These are phyloP conservation scores for Thereuonema tuberculata DNA, from an alignment of 1,140 invertebrate genomes.

Conservation along the genomic window DNA sequence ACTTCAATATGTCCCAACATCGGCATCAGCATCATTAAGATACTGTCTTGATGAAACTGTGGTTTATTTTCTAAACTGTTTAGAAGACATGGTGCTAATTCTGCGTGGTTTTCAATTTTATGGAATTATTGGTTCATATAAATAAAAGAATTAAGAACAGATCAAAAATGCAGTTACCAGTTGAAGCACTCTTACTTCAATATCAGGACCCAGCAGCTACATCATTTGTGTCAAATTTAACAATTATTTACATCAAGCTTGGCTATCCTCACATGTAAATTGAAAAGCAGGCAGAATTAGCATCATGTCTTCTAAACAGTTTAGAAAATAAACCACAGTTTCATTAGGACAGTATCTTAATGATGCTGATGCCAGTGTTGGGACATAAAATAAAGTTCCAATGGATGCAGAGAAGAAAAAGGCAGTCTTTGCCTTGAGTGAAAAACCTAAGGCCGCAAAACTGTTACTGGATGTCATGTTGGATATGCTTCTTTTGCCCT, in stretches of 20 bases:
- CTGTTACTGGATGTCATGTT: too few relatives aligned
- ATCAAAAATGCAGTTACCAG: constrained; percentile 65
- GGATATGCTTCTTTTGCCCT: too few relatives aligned
- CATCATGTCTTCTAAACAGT: constrained; percentile 59
- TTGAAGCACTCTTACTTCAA: constrained; percentile 69
- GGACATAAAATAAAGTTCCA: too few relatives aligned
- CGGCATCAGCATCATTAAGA: too few relatives aligned
- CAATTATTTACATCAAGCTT: constrained; percentile 85
- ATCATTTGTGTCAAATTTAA: constrained; percentile 63
- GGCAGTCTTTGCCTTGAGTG: too few relatives aligned
- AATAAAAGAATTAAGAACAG: constrained; percentile 76
- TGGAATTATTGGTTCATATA: constrained; percentile 84
- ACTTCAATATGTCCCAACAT: too few relatives aligned
- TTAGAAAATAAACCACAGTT: constrained; percentile 62
- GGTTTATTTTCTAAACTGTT: constrained; percentile 66
- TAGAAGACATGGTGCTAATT: constrained; percentile 57
- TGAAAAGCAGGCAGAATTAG: constrained; percentile 56
- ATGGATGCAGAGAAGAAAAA: too few relatives aligned
- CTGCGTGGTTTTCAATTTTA: constrained; percentile 58
- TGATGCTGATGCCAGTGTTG: too few relatives aligned
- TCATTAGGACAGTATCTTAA: constrained; percentile 82
- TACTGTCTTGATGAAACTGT: constrained; percentile 69
- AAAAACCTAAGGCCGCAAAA: too few relatives aligned
- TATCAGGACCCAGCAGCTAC: constrained; percentile 54
- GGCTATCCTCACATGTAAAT: constrained; percentile 66